Base-by-base conservation (phyloP, 2,113 vertebrate species). In the Hiodon alosoides region DNA sequence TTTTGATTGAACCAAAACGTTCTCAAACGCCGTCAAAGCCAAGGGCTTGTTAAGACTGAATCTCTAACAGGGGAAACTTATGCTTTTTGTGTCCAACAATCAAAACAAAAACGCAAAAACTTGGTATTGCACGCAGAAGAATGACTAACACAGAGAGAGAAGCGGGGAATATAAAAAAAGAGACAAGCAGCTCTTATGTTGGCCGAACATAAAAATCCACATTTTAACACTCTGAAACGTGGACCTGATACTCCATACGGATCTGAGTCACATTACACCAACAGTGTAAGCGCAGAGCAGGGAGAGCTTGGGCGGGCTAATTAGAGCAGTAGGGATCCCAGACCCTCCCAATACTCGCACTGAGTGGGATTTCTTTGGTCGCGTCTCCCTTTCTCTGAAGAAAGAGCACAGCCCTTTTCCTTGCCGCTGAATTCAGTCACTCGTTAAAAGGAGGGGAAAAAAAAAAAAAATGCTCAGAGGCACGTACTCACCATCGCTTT, bases 261-360 rank as follows among this genome's bases (percentile, higher is more conserved):
- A 16, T 55, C 51, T 55, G 16, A 55, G 31, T 55, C 16, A 17
- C 16, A 31, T 31, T 31, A 31, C 31, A 31, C 31, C 31, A 31
- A 17, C 53, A 9, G 53, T 57, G 52, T 55, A n/a, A 70, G 6
- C 11, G 52, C 53, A 10, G 69, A 55, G 13, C 52, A 55, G 69
- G 6, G 8, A n/a, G 14, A 53, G 7, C 16, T 71, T 10, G 10
- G n/a, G 11, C 47, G 61, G 46, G 57, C 71, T 60, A 61, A 60
- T 72, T 72, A 51, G 11, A 50, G 58, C 71, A 46, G 46, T 46
- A 59, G 47, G 7, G 47, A 72, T 31, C 57, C 71, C 50, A 50
- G 59, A 73, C 48, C 67, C 69, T n/a, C 54, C n/a, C 14, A 31
- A 14, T 46, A 53, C 58, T 17, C 52, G 14, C 69, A 9, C 14